Base-by-base conservation (phyloP, 2,113 vertebrate genomes). In the Aegotheles bennettii region DNA sequence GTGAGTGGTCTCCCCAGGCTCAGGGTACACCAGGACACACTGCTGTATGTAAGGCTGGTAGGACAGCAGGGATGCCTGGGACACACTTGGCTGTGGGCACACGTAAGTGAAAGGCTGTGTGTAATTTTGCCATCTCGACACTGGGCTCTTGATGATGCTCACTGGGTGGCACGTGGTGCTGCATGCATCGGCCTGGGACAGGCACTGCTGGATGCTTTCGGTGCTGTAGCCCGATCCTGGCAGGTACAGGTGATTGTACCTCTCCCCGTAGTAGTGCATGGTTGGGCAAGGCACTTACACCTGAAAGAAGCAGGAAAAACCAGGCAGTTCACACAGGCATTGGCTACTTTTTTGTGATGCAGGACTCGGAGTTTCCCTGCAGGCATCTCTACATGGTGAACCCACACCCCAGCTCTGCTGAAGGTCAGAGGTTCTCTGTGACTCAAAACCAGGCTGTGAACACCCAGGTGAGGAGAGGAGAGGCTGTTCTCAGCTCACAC, bases 261-360 rank as follows among this genome's bases (percentile, higher is more conserved):
- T 26, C 12, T 93, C 88, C 51, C 83, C 89, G 7, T 88, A 91
- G 16, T 26, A 94, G 89, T 88, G 94, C 95, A 97, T 96, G 86
- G 89, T 35, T 40, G 3, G 1, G 10, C 2, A 10, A 11, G 31
- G 70, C 1, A 2, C 31, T 82, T 48, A 85, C 0, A 48, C 11
- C 94, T 96, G 90, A 6, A 64, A 51, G 28, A 69, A 61, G 16
- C 15, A 68, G 65, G 35, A 59, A 24, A 78, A 84, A 28, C 42
- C 51, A 67, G 59, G 82, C 16, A 54, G 43, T 54, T 90, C 74
- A 67, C 29, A 9, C 3, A 29, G 16, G 17, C 40, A 71, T 18
- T 0, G 28, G 28, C 61, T 64, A 20, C 5, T 45, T 40, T 35
- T 23, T 8, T 11, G 16, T n/a, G 40, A 60, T 35, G 25, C 5